These are phyloP conservation scores for Harpalus rufipes DNA, from an alignment of 2,888 invertebrate genomes.

Conservation along the genomic window DNA sequence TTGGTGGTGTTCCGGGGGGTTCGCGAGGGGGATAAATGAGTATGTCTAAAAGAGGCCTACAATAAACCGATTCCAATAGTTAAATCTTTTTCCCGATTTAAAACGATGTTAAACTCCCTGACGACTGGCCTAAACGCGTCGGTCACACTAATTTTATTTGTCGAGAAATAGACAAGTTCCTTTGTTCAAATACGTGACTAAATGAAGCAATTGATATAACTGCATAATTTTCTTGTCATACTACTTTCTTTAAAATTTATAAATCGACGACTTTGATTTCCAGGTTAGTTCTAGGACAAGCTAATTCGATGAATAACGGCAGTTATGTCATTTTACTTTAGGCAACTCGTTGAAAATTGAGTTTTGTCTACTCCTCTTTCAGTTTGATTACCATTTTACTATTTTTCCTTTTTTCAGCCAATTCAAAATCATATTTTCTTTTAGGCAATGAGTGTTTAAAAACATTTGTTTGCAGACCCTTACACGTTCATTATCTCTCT, in stretches of 20 bases:
- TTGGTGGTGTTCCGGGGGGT: no score
- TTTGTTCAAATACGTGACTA: slow-evolving; percentile 54
- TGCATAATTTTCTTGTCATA: slow-evolving; percentile 39
- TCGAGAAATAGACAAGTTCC: slow-evolving; percentile 46
- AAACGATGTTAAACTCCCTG: no score
- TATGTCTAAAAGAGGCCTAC: no score
- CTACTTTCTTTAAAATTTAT: slow-evolving; percentile 40
- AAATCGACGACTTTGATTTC: slow-evolving; percentile 8
- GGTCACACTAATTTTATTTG: slow-evolving; percentile 56
- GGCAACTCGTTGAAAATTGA: not conserved
- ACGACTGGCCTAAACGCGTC: no score
- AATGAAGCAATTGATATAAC: slow-evolving; percentile 43
- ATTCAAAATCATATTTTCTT: slow-evolving; percentile 4
- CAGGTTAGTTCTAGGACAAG: not conserved
- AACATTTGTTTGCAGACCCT: slow-evolving; percentile 19
- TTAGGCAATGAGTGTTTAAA: not conserved
- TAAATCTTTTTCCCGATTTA: no score
- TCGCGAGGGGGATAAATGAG: no score
- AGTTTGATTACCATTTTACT: not conserved
- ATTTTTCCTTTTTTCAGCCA: not conserved
- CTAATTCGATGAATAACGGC: not conserved
- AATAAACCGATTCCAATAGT: no score
- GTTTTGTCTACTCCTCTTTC: not conserved
- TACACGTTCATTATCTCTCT: slow-evolving; percentile 12
- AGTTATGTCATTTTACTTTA: not conserved